These are phyloP conservation scores for Tinea trinotella DNA, from an alignment of 2,888 invertebrate species.

Conservation along the genomic window DNA sequence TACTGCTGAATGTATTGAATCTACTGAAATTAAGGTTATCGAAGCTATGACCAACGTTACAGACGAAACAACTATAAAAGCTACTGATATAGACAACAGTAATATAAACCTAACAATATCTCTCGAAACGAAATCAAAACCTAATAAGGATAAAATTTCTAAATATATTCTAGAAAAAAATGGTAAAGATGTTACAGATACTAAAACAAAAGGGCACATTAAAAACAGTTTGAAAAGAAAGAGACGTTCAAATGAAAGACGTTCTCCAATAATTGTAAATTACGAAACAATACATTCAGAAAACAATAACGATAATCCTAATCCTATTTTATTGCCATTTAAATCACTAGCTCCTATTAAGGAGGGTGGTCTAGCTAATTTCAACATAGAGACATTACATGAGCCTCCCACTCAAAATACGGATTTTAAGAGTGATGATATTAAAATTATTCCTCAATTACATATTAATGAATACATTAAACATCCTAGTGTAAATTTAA, in stretches of 20 bases:
- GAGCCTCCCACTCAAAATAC: constrained; percentile 20
- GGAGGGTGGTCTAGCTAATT: constrained; percentile 45
- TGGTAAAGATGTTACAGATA: constrained; percentile 26
- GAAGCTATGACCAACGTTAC: too few relatives aligned
- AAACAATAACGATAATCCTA: constrained; percentile 12
- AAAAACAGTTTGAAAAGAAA: constrained; percentile 45
- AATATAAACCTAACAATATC: neutral
- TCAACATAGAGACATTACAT: constrained; percentile 50
- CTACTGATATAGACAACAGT: neutral
- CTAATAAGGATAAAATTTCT: constrained; percentile 30
- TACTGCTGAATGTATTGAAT: constrained; percentile 17
- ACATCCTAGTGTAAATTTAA: neutral
- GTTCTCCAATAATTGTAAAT: constrained; percentile 36
- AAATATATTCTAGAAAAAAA: constrained; percentile 49
- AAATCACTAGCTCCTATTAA: constrained; percentile 22
- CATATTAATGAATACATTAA: neutral
- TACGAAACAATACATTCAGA: constrained; percentile 42
- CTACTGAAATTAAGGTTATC: constrained; percentile 20
- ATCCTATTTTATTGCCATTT: neutral
- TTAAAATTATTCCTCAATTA: neutral
- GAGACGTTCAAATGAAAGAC: constrained; percentile 26
- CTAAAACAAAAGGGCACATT: constrained; percentile 39
- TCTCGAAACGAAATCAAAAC: neutral
- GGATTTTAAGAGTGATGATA: neutral
- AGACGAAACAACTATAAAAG: neutral